Percentiles rank a stretch among this genome's conserved stretches.
These are phyloP conservation scores for Gonioctena quinquepunctata DNA, from an alignment of 1,140 invertebrate species.

Conservation along the genomic window DNA sequence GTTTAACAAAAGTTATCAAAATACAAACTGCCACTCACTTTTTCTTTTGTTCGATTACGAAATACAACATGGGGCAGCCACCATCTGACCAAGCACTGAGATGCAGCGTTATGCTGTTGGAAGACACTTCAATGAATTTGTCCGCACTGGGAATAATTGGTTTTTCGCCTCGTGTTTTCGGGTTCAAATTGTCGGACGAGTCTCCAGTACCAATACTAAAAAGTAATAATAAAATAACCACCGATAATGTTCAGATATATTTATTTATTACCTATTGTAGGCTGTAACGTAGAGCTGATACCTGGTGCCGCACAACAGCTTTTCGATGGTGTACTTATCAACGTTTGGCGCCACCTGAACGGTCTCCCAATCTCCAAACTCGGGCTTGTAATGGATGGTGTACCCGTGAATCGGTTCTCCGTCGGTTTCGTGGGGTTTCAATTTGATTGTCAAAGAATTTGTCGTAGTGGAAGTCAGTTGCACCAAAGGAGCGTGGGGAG, in stretches of 20 bases:
- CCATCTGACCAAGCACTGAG: conserved; percentile 92
- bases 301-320: conserved; percentile 85
- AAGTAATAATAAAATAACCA: conserved; percentile 7
- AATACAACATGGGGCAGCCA: conserved; percentile 94
- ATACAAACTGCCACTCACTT: conserved; percentile 76
- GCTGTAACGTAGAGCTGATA: conserved; percentile 91
- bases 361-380: conserved; percentile 91
- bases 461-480: conserved; percentile 79
- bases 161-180: conserved; percentile 84
- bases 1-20: no score
- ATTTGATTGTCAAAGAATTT: conserved; percentile 77
- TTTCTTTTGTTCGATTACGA: conserved; percentile 94
- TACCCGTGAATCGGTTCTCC: conserved; percentile 81
- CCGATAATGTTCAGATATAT: not conserved
- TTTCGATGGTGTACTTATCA: conserved; percentile 84
- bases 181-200: conserved; percentile 82
- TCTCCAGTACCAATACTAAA: conserved; percentile 86
- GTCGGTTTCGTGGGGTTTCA: conserved; percentile 76
- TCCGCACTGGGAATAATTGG: conserved; percentile 86
- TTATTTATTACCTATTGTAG: conserved; percentile 75
- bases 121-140: conserved; percentile 90
- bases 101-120: conserved; percentile 88
- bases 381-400: conserved; percentile 90
- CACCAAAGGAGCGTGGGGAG: conserved; percentile 45
- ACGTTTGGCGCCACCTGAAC: conserved; percentile 75